Evolutionary conservation across 2,797 vertebrate genomes (phyloP).

Genomic region (Anolis apletophallus): DNA sequence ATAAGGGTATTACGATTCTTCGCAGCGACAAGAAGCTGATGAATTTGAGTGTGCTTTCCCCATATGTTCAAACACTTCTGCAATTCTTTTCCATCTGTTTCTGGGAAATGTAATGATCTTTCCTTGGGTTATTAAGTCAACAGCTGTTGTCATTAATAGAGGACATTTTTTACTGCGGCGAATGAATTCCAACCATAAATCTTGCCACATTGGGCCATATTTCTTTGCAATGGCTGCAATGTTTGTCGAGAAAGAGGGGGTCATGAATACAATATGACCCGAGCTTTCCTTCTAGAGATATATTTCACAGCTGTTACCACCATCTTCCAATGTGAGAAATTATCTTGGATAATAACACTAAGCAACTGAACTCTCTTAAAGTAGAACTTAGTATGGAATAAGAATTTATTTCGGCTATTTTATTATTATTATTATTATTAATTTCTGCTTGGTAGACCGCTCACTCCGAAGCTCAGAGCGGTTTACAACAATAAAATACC

Average conservation of each 20-base stretch:
- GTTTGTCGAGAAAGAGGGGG: constrained; percentile 66
- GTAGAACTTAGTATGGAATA: background rate
- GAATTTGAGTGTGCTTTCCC: constrained; percentile 73
- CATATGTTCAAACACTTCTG: constrained; percentile 78
- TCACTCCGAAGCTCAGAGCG: no score
- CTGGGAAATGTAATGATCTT: constrained; percentile 81
- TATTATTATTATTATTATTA: no score
- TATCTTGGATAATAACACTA: background rate
- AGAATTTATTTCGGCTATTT: background rate
- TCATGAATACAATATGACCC: constrained; percentile 49
- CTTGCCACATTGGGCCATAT: constrained; percentile 50
- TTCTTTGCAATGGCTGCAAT: constrained; percentile 64
- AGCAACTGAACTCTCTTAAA: background rate
- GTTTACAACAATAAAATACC: no score
- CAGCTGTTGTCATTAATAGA: constrained; percentile 86
- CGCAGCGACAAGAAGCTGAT: constrained; percentile 49
- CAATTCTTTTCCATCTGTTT: constrained; percentile 80
- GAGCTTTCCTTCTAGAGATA: constrained; percentile 51
- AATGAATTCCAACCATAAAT: constrained; percentile 73
- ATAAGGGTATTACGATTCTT: constrained; percentile 26
- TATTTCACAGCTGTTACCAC: background rate
- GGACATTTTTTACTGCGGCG: constrained; percentile 74
- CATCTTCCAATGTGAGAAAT: background rate
- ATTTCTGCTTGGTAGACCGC: no score
- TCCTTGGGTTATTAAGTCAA: constrained; percentile 82